Base-by-base conservation (phyloP, 92 coral and sea anemone species). In the Bergia puertoricense region DNA sequence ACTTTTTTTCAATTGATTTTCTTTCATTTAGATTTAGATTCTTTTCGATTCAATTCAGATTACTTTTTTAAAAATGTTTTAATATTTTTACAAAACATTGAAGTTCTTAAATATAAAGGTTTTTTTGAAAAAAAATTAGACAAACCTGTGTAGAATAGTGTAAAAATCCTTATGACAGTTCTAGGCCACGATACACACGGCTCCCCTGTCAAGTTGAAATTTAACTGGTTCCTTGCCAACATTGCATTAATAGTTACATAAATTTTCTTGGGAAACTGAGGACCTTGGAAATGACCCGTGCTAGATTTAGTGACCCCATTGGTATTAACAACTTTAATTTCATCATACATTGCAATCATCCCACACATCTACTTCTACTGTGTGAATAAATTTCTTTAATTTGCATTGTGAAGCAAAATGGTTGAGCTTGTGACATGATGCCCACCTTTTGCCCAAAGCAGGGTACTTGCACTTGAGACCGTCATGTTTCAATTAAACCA, bases 121-220 rank as follows among this genome's bases (percentile, higher is more conserved):
- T 30, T 30, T 30, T 30, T 30, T 30, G 30, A 30, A 30, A 30
- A 30, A 30, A 30, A 30, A 30, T 30, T 30, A 30, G 30, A 30
- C 30, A 30, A 30, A 30, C 30, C 30, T 30, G 30, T 30, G 30
- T 30, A 30, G 30, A 30, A 30, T 30, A 30, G 30, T 30, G 30
- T 30, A 30, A 30, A 30, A 30, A 30, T 30, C 30, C 30, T 30
- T 30, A 30, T 30, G 30, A 30, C 30, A 30, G 30, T 30, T 30
- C 30, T 30, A 30, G 30, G 30, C 30, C 30, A 30, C 30, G 30
- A 30, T 77, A 88, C 91, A 88, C 62, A 18, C 81, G 7, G 92
- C 92, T 4, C 90, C 92, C 68, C 92, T 86, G 62, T 89, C 92
- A 14, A 89, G 81, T 57, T 89, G 92, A 89, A 92, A 89, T 41